Percentiles rank a stretch among this genome's conserved stretches.
These are phyloP conservation scores for Nylanderia fulva DNA, from an alignment of 1,140 invertebrate genomes.

Conservation along the genomic window DNA sequence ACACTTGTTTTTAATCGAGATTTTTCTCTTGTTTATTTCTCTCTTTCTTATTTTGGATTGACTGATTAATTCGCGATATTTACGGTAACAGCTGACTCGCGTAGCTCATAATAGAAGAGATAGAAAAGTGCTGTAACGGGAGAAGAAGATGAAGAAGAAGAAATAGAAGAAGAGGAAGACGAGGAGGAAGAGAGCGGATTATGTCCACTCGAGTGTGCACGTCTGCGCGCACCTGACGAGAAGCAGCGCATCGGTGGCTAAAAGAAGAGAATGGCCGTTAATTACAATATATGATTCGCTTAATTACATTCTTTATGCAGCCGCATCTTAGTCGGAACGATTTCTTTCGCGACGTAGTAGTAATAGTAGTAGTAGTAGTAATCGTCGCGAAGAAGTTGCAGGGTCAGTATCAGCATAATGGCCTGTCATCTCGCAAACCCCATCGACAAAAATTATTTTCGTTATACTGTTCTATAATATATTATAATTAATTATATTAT, in stretches of 20 bases:
- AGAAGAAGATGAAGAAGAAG: not conserved
- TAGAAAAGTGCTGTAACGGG: constrained; percentile 18
- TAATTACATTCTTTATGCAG: constrained; percentile 81
- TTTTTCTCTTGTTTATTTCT: not conserved
- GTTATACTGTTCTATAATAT: not conserved
- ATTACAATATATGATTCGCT: constrained; percentile 79
- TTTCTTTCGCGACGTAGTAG: constrained; percentile 71
- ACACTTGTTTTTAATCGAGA: not conserved
- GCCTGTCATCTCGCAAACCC: constrained; percentile 8
- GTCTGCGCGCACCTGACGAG: constrained; percentile 67
- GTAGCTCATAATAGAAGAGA: not conserved
- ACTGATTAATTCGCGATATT: constrained; percentile 44
- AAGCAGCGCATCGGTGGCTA: constrained; percentile 65
- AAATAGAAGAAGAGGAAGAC: not conserved
- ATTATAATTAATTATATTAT: no score
- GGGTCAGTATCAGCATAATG: constrained; percentile 64
- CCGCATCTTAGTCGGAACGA: constrained; percentile 63
- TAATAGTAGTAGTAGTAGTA: not conserved
- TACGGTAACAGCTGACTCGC: constrained; percentile 50
- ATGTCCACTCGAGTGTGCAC: constrained; percentile 67
- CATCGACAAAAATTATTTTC: constrained; percentile 4
- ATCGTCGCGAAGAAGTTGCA: constrained; percentile 66
- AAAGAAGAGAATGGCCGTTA: constrained; percentile 76
- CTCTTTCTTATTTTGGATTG: not conserved
- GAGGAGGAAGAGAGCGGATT: constrained; percentile 52